Evolutionary conservation across 2,888 invertebrate species (phyloP).

Genomic region (Subacronicta megacephala): DNA sequence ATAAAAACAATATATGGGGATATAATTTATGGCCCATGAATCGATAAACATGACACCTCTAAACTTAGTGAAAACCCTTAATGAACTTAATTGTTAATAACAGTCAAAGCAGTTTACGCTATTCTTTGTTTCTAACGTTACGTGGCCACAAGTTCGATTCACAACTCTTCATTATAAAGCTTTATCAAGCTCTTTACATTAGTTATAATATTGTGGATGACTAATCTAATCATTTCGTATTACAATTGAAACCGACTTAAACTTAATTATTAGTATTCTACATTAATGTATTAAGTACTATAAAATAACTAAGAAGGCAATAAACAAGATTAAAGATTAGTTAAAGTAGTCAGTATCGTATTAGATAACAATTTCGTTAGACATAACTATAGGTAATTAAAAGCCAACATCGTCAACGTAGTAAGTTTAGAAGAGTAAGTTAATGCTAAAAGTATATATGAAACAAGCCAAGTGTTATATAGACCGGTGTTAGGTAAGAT

Average conservation of each 20-base stretch:
- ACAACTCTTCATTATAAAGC: conserved; percentile 89
- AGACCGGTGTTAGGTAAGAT: conserved; percentile 70
- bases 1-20: conserved; percentile 38
- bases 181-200: conserved; percentile 88
- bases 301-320: conserved; percentile 75
- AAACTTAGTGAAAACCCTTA: conserved; percentile 65
- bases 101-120: conserved; percentile 79
- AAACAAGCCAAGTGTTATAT: conserved; percentile 84
- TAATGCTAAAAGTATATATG: conserved; percentile 66
- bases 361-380: conserved; percentile 65
- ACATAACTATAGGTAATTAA: conserved; percentile 57
- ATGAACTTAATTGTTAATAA: conserved; percentile 73
- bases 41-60: conserved; percentile 49
- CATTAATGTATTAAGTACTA: conserved; percentile 64
- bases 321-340: conserved; percentile 72
- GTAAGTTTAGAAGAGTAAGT: conserved; percentile 68
- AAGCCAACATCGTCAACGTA: conserved; percentile 68
- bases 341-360: conserved; percentile 63
- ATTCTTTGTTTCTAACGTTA: conserved; percentile 81
- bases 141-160: conserved; percentile 89
- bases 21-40: conserved; percentile 41
- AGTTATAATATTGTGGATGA: conserved; percentile 75
- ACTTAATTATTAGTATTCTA: conserved; percentile 63
- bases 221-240: conserved; percentile 70
- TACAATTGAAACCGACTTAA: conserved; percentile 73